Base-by-base conservation (phyloP, 2,888 invertebrate species). In the Sabatieria punctata region DNA sequence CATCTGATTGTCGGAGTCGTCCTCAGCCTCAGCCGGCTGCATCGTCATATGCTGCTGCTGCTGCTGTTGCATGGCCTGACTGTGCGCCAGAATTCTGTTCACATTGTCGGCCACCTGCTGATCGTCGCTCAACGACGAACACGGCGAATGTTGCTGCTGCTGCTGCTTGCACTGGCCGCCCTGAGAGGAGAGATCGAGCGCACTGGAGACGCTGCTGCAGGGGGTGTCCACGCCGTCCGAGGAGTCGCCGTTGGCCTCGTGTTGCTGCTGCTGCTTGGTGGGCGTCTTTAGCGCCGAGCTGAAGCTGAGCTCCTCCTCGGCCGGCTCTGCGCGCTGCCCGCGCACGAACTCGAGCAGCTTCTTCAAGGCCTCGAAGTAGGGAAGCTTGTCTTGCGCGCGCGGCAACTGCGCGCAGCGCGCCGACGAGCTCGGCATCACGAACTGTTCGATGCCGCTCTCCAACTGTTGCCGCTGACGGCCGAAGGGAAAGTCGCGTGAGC, bases 401-500 rank as follows among this genome's bases (percentile, higher is more conserved):
- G 93, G 93, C 57, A 93, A 73, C 69, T 93, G 91, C 35, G 93
- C 88, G 73, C 89, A 93, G 45, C 93, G 77, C 43, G 93, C 91
- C 64, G 88, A 89, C 43, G 91, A 91, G 46, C 91, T 93, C 54
- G 93, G 93, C 91, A 93, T 91, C 65, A 95, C 93, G 85, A 86
- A 95, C 61, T 89, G 89, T 65, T 84, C 83, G 39, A 89, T 89
- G 52, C 88, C 89, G 13, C 23, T 41, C 57, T 88, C 85, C 41
- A 93, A 78, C 52, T 81, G 77, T 64, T 85, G 86, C 0, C 89
- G 86, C 67, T 93, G 93, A 59, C 88, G 80, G 40, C 93, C 93
- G 70, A 93, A 88, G 65, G 83, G 80, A 69, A 93, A 91, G 70
- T 93, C 88, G 71, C 91, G 91, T 71, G 86, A 86, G 18, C 91